Evolutionary conservation across 2,888 invertebrate genomes (phyloP), one percentile per base, ranked within the genome.

Genomic region (Callosobruchus maculatus): DNA sequence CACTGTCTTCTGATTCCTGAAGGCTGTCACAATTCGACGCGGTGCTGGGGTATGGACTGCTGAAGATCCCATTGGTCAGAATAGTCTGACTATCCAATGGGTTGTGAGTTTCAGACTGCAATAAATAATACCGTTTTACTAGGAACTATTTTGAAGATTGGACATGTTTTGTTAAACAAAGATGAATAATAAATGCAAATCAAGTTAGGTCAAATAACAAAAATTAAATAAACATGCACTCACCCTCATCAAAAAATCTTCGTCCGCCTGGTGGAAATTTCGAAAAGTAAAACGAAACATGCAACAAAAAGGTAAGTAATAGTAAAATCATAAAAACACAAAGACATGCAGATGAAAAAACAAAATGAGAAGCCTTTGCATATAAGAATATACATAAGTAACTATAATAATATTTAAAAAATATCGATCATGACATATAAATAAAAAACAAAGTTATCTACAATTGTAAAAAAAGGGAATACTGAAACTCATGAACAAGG

Each of bases 91-190:
- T 92, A 86, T 94, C 92, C 90, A 95, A 94, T 91, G 94, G 94
- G 92, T 94, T 94, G 92, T 94, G 93, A 92, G 94, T 93, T 89
- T 95, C 94, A 86, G 94, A 93, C 95, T 95, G 89, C 13, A 88
- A 87, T 81, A 30, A 18, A 71, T 13, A 74, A 70, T 13, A 49
- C 7, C 18, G 13, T 49, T 49, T 18, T 13, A 18, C 49, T 13
- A 18, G n/a, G n/a, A n/a, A n/a, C n/a, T n/a, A n/a, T n/a, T n/a
- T n/a, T n/a, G n/a, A n/a, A n/a, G n/a, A n/a, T n/a, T n/a, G n/a
- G n/a, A n/a, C n/a, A n/a, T n/a, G n/a, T n/a, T n/a, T n/a, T n/a
- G n/a, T n/a, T n/a, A n/a, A n/a, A n/a, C n/a, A n/a, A n/a, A n/a
- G n/a, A n/a, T n/a, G n/a, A n/a, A n/a, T n/a, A n/a, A n/a, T 26